Evolutionary conservation across 2,888 invertebrate species (phyloP), one percentile per base, ranked within the genome.

Genomic region (Scaptomyza cyrtandrae): DNA sequence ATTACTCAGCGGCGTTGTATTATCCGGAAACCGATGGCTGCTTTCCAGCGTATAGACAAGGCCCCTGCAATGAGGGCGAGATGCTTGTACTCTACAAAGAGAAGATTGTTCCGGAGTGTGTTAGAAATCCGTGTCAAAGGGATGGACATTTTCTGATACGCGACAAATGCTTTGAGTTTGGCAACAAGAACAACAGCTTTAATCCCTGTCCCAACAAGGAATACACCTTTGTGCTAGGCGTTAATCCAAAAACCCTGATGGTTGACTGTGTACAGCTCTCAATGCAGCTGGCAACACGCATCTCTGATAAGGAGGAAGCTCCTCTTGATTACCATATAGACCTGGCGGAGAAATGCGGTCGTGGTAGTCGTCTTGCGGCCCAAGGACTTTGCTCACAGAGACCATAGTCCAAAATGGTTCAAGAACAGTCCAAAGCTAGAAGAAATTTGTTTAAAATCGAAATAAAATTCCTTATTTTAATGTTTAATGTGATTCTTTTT

Each of bases 11-110:
- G 53, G 76, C 88, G 91, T 92, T 76, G 89, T 96, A 94, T 86
- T 93, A 95, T 81, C 94, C 95, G 2, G 88, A 92, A 27, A 93
- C 93, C 0, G 93, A 95, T 75, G 91, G 91, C 7, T 96, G 96
- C 79, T 94, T 94, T 92, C 93, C 94, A 50, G 94, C 94, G 0
- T 95, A 93, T 82, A 92, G 93, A 41, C 93, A 93, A 86, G 96
- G 96, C 0, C 96, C 96, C 0, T 96, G 96, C 80, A 72, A 85
- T 0, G 55, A 80, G 0, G 92, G 92, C 0, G 87, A 95, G 59
- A 94, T 95, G 80, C 91, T 96, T 27, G 88, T 94, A 7, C 92
- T 96, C 19, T 92, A 92, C 10, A 71, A 85, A 44, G 91, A 93
- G 39, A 90, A 94, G 13, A 92, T 93, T 0, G 92, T 94, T 44